Evolutionary conservation across 2,888 invertebrate species (phyloP).

Genomic region (Tridacna gigas): DNA sequence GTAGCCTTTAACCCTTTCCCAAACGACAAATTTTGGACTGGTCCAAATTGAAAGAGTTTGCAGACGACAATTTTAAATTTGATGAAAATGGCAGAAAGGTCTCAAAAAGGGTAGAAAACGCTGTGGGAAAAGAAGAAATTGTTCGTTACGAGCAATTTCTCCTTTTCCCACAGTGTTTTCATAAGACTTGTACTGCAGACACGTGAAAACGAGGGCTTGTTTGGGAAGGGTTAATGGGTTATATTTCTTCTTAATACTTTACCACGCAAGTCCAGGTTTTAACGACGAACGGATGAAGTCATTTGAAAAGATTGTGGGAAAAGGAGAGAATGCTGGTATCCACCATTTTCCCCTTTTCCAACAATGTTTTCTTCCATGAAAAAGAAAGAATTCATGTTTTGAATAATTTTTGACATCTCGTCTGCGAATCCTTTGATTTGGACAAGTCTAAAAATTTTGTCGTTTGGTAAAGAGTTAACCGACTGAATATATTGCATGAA

Average conservation of each 20-base stretch:
- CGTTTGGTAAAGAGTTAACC: too few relatives aligned
- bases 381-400: too few relatives aligned
- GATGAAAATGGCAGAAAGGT: too few relatives aligned
- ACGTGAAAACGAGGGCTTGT: neutral
- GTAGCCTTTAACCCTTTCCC: too few relatives aligned
- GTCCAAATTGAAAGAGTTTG: neutral
- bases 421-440: too few relatives aligned
- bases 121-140: neutral
- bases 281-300: neutral
- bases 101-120: too few relatives aligned
- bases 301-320: neutral
- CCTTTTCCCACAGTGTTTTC: neutral
- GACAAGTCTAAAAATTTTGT: too few relatives aligned
- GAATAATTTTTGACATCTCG: too few relatives aligned
- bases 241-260: neutral
- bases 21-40: too few relatives aligned
- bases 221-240: neutral
- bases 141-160: neutral
- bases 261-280: neutral
- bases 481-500: too few relatives aligned
- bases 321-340: neutral
- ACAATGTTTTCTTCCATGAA: too few relatives aligned
- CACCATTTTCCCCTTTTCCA: neutral
- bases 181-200: neutral
- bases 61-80: neutral